Evolutionary conservation across 2,888 invertebrate genomes (phyloP).

Genomic region (Thymelicus sylvestris): DNA sequence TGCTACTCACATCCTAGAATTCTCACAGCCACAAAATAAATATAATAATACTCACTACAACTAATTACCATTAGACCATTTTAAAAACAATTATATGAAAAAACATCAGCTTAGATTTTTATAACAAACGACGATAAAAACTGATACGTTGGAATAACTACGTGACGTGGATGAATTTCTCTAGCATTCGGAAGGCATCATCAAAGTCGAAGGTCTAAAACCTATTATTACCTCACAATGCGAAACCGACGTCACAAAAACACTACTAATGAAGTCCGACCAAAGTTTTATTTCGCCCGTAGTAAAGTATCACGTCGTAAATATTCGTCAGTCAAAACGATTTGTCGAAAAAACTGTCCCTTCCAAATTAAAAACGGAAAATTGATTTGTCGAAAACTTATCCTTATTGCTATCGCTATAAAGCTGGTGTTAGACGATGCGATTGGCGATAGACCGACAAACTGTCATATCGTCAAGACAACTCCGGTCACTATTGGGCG

Average conservation of each 20-base stretch:
- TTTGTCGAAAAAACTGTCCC: slow-evolving; percentile 66
- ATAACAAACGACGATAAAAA: neutral
- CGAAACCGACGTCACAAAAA: slow-evolving; percentile 63
- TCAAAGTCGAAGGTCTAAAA: slow-evolving; percentile 56
- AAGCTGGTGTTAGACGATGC: slow-evolving; percentile 6
- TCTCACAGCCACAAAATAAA: too few relatives aligned
- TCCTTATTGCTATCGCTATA: slow-evolving; percentile 40
- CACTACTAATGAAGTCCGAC: slow-evolving; percentile 76
- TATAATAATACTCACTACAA: too few relatives aligned
- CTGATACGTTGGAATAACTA: slow-evolving; percentile 11
- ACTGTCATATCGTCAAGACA: slow-evolving; percentile 71
- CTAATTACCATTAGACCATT: too few relatives aligned
- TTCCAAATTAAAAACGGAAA: slow-evolving; percentile 51
- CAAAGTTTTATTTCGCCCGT: slow-evolving; percentile 72
- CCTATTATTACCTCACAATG: slow-evolving; percentile 68
- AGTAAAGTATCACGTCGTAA: slow-evolving; percentile 80
- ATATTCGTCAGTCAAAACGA: slow-evolving; percentile 82
- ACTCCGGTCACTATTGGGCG: slow-evolving; percentile 75
- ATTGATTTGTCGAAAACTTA: slow-evolving; percentile 40
- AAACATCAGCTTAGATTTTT: neutral
- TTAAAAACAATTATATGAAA: neutral
- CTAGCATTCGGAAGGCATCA: slow-evolving; percentile 69
- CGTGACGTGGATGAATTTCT: slow-evolving; percentile 39
- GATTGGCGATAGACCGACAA: slow-evolving; percentile 42
- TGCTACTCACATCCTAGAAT: too few relatives aligned